Percentiles rank a stretch among this genome's conserved stretches.
Conservation (phyloP, 2,888 invertebrate genomes). For the Papilio gigon region DNA sequence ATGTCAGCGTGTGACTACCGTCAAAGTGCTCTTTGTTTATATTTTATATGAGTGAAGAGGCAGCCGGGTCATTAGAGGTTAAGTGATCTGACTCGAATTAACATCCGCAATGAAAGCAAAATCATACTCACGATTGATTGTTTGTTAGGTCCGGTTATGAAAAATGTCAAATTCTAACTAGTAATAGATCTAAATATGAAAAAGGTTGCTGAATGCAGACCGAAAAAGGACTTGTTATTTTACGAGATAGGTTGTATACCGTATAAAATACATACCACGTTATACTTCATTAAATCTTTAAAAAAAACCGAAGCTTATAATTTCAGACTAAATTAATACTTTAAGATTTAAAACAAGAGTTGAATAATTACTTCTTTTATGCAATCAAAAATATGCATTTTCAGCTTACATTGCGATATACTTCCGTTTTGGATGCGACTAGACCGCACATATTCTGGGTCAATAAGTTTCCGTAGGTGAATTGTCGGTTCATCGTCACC, state of each 20-base stretch:
- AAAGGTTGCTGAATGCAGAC: neutral
- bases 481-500: conserved; percentile 21
- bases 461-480: conserved; percentile 22
- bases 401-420: conserved; percentile 7
- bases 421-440: conserved; percentile 1
- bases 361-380: neutral
- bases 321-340: no score
- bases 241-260: no score
- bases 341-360: neutral
- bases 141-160: neutral
- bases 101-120: conserved; percentile 19
- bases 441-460: conserved; percentile 19
- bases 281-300: no score
- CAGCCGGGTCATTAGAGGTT: neutral
- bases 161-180: neutral
- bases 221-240: no score
- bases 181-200: neutral
- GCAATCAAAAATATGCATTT: neutral
- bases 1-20: neutral
- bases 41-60: neutral
- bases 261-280: no score
- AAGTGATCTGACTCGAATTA: neutral
- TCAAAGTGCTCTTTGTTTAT: neutral
- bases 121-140: neutral
- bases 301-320: no score